These are phyloP conservation scores for Mandrillus leucophaeus DNA, from an alignment of 2,113 vertebrate species.

Conservation along the genomic window DNA sequence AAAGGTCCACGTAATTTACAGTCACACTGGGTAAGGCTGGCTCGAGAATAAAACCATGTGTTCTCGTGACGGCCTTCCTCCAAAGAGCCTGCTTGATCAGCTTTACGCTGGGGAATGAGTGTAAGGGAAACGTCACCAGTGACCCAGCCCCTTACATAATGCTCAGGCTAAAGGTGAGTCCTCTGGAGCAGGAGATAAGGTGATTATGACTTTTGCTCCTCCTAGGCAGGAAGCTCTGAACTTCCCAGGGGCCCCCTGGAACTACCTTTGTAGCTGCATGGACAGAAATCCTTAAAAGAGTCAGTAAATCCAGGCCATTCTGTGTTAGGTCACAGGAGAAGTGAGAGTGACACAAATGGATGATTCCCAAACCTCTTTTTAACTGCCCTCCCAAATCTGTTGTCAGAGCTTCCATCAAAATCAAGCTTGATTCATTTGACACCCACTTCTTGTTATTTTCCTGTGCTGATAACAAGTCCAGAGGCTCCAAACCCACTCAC, in stretches of 20 bases:
- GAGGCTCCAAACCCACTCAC: neutral
- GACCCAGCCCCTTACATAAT: neutral
- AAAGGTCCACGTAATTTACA: neutral
- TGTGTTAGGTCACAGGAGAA: neutral
- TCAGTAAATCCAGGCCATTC: neutral
- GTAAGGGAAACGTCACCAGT: neutral
- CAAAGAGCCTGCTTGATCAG: neutral
- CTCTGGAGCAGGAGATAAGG: neutral
- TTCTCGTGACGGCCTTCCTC: neutral
- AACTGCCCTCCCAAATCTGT: neutral
- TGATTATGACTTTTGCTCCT: neutral
- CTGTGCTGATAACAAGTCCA: neutral
- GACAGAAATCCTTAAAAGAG: neutral
- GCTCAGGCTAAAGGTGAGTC: slow-evolving; percentile 20
- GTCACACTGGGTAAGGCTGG: neutral
- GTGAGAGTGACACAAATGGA: neutral
- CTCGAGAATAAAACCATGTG: neutral
- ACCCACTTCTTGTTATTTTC: neutral
- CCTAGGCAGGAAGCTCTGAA: neutral
- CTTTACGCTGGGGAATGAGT: neutral
- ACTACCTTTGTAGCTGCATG: neutral
- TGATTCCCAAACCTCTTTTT: neutral
- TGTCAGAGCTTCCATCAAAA: neutral
- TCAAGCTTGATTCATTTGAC: neutral
- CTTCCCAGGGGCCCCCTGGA: accelerated